Percentiles rank a stretch among this genome's conserved stretches.
phyloP scores from a whole-genome alignment of 2,113 vertebrate genomes.

The Ancistrus triradiatus region DNA sequence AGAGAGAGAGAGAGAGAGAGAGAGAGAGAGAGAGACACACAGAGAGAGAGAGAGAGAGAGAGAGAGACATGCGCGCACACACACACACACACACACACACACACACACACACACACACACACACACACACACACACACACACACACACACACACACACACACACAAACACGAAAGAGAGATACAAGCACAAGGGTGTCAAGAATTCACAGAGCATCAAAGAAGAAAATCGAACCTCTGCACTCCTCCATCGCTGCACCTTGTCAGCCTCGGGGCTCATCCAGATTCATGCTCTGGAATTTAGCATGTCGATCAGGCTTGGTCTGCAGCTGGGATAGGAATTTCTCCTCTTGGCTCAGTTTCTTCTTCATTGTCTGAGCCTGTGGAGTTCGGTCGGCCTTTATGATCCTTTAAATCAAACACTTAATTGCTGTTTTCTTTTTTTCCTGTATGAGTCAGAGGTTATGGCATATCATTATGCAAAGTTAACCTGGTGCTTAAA shows the following conservation, averaged over 20 bases:
- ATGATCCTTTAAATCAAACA: slow-evolving; percentile 68
- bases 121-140: slow-evolving; percentile 48
- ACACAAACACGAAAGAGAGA: too few relatives aligned
- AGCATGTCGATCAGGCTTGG: slow-evolving; percentile 68
- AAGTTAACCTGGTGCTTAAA: neutral
- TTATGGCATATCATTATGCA: slow-evolving; percentile 36
- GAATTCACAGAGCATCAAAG: slow-evolving; percentile 60
- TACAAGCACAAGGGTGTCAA: slow-evolving; percentile 71
- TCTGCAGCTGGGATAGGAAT: slow-evolving; percentile 75
- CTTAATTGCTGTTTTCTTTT: slow-evolving; percentile 58
- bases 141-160: slow-evolving; percentile 67
- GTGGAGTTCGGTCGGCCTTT: slow-evolving; percentile 69
- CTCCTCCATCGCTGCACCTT: slow-evolving; percentile 62
- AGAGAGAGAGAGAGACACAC: too few relatives aligned
- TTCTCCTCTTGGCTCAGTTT: slow-evolving; percentile 68
- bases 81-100: slow-evolving; percentile 29
- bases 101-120: slow-evolving; percentile 16
- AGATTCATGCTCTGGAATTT: slow-evolving; percentile 72
- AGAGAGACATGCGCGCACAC: too few relatives aligned
- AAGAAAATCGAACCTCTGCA: slow-evolving; percentile 39
- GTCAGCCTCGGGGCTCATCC: slow-evolving; percentile 66
- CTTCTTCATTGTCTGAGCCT: slow-evolving; percentile 70
- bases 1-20: too few relatives aligned
- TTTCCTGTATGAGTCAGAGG: slow-evolving; percentile 48
- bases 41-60: too few relatives aligned